These are phyloP conservation scores for Craterocephalus amniculus DNA, from an alignment of 2,797 vertebrate genomes.

Conservation along the genomic window DNA sequence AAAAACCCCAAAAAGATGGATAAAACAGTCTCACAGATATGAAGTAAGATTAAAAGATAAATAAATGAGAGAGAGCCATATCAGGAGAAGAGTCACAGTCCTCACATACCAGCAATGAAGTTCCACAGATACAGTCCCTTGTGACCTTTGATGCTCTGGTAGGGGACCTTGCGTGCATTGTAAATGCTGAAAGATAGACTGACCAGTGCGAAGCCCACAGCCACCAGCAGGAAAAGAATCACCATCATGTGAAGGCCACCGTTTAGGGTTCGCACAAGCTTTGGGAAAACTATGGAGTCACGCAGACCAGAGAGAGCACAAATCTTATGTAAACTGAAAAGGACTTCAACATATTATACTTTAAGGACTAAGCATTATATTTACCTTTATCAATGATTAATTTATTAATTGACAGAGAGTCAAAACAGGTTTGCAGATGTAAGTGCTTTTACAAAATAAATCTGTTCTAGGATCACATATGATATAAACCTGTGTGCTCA, in stretches of 20 bases:
- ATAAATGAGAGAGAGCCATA: not conserved
- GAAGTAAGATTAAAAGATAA: not conserved
- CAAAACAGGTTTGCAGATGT: not conserved
- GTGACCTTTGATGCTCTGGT: conserved; percentile 93
- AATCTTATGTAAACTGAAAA: not conserved
- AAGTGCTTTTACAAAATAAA: not conserved
- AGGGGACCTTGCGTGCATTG: conserved; percentile 92
- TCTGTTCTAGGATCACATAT: not conserved
- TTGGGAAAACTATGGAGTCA: conserved; percentile 89
- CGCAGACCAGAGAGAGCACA: not conserved
- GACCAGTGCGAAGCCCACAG: conserved; percentile 89
- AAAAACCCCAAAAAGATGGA: not conserved
- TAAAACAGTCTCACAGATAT: not conserved
- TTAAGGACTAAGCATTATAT: not conserved
- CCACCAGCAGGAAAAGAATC: conserved; percentile 89
- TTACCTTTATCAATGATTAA: not conserved
- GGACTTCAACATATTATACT: not conserved
- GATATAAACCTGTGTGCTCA: too few relatives aligned
- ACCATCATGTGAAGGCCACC: conserved; percentile 89
- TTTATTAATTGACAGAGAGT: not conserved
- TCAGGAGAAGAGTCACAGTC: not conserved
- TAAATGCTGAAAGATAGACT: conserved; percentile 94
- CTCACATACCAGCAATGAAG: conserved; percentile 87
- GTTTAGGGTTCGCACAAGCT: conserved; percentile 89
- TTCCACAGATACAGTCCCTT: conserved; percentile 96